phyloP scores from a whole-genome alignment of 2,113 vertebrate species.

The Pteropus alecto region DNA sequence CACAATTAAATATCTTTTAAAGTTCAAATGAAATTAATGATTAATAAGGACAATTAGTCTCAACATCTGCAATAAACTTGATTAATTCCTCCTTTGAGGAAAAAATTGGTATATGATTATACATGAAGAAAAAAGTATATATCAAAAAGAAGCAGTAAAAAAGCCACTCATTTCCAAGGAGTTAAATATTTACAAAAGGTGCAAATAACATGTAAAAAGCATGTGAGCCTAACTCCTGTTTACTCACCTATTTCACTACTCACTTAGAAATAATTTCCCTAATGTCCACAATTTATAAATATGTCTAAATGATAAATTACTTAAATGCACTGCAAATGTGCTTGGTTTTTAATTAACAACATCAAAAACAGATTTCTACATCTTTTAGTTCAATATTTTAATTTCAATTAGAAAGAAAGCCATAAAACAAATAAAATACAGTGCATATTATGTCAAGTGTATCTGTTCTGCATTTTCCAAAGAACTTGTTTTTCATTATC shows the following conservation, averaged over 20 bases:
- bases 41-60: not conserved
- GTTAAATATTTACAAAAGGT: not conserved
- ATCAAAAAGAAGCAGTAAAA: not conserved
- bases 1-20: not conserved
- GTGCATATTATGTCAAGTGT: not conserved
- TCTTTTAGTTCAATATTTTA: not conserved
- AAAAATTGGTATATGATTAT: not conserved
- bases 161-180: not conserved
- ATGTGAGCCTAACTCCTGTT: not conserved
- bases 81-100: not conserved
- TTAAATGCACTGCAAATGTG: not conserved
- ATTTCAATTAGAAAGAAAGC: not conserved
- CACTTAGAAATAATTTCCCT: not conserved
- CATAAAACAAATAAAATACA: not conserved
- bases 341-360: not conserved
- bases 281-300: not conserved
- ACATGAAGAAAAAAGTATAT: not conserved
- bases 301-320: not conserved
- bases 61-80: not conserved
- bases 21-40: not conserved
- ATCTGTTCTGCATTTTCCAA: not conserved
- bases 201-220: not conserved
- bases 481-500: not conserved
- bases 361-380: not conserved
- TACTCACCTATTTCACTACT: not conserved